These are phyloP conservation scores for Holcopasites calliopsidis DNA, from an alignment of 1,140 invertebrate species.

Conservation along the genomic window DNA sequence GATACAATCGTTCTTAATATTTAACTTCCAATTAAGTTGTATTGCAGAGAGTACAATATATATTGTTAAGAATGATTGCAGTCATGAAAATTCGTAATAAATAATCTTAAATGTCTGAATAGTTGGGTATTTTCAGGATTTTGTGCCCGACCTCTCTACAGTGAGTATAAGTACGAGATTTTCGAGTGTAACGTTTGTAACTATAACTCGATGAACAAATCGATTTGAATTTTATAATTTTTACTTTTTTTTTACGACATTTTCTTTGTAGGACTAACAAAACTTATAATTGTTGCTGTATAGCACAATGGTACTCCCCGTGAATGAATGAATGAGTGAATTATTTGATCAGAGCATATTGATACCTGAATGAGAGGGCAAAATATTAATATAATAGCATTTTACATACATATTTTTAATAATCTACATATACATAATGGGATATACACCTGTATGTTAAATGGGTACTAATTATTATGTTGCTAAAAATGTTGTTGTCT, in stretches of 20 bases:
- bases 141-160: constrained; percentile 80
- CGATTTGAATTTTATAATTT: constrained; percentile 62
- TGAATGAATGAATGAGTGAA: constrained; percentile 67
- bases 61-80: not conserved
- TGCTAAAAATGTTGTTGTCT: constrained; percentile 53
- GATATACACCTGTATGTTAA: constrained; percentile 66
- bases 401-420: constrained; percentile 56
- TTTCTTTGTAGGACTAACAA: constrained; percentile 77
- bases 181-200: constrained; percentile 77
- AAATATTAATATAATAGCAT: constrained; percentile 80
- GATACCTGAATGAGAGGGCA: constrained; percentile 77
- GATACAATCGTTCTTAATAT: not conserved
- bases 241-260: constrained; percentile 61
- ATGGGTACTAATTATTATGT: constrained; percentile 60
- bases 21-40: constrained; percentile 4
- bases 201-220: constrained; percentile 69
- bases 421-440: constrained; percentile 58
- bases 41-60: constrained; percentile 11
- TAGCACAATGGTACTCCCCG: constrained; percentile 62
- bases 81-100: not conserved
- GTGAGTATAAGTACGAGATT: constrained; percentile 79
- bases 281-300: constrained; percentile 64
- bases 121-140: constrained; percentile 81
- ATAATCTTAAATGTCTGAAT: constrained; percentile 68
- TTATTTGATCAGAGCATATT: constrained; percentile 68